Base-by-base conservation (phyloP, 2,113 vertebrate genomes). In the Oryzias woworae region DNA sequence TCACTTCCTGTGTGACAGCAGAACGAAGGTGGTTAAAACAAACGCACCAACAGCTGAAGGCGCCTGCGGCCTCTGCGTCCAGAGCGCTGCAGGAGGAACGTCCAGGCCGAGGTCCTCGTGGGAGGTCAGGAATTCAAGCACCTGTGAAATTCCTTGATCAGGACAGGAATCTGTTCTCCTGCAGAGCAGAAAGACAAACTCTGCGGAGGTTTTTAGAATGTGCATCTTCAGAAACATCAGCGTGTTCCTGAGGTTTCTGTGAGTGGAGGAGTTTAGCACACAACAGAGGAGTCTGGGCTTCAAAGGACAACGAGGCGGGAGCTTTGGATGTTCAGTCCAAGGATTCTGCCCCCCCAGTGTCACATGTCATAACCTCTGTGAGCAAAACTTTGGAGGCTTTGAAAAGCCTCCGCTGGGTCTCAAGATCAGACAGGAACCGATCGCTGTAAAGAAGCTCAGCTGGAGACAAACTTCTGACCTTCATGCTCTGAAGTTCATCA, bases 281-380 rank as follows among this genome's bases (percentile, higher is more conserved):
- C 22, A 42, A 5, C 26, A 1, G 1, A 4, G 26, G 17, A 64
- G 66, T 55, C 43, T 56, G 31, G 62, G 71, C 54, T 67, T 71
- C 77, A 58, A 67, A 70, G 58, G 57, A 42, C 15, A 49, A 69
- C 45, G 53, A 59, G 42, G 65, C 55, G 28, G 46, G 45, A 53
- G 7, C 28, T 48, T 41, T 78, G 78, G 63, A 71, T 75, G 65
- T 62, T 82, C 67, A 66, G 22, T 20, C 20, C 20, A 20, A 23
- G 0, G 23, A 7, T 68, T 53, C 63, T 56, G 72, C 54, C 47
- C 77, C 57, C 47, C 59, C n/a, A 71, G 82, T 62, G 45, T 83
- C 81, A 69, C 58, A 58, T 82, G 85, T 81, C 75, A 77, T 79
- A 62, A 75, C 72, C 59, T 71, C 44, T 62, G 67, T 52, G 71